Evolutionary conservation across 1,140 invertebrate species (phyloP), one percentile per base, ranked within the genome.

Genomic region (Trigoniulus corallinus): DNA sequence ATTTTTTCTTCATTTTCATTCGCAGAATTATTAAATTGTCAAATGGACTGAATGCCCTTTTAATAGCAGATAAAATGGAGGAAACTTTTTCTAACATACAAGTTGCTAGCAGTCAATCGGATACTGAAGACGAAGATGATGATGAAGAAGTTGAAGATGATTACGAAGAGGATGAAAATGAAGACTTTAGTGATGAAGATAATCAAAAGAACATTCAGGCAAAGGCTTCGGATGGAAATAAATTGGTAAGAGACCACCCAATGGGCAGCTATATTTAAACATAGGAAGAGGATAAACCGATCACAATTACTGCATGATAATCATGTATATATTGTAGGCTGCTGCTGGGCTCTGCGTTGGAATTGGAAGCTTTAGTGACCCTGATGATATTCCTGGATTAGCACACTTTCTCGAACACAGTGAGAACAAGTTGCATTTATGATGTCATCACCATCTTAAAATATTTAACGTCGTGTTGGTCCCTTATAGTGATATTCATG

Each of bases 361-460:
- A 29, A 62, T 71, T 52, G 72, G 71, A 57, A 55, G 59, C 48
- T 53, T 75, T 57, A 62, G 60, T 48, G 76, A 79, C 61, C 86
- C 86, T 0, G 59, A 65, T 40, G 72, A 83, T 39, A 76, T 92
- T 46, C 86, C 81, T 54, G 92, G 92, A 1, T 62, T 95, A 57
- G 88, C 91, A 1, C 91, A 96, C 67, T 93, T 96, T 67, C 75
- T 93, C 44, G 91, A 96, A 64, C 91, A 96, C 63, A 93, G 41
- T 50, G 42, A 44, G 21, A 7, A 7, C 18, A 10, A 7, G 42
- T 20, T 44, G 21, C 4, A 4, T 44, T 21, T 44, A 21, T 44
- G 18, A 44, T 21, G 18, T 7, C 4, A 7, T 44, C 42, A 24
- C 18, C 37, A 13, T 18, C 12, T 39, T 39, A 13, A 39, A 39